phyloP scores from a whole-genome alignment of 2,888 invertebrate genomes.

The Conomelus anceps region DNA sequence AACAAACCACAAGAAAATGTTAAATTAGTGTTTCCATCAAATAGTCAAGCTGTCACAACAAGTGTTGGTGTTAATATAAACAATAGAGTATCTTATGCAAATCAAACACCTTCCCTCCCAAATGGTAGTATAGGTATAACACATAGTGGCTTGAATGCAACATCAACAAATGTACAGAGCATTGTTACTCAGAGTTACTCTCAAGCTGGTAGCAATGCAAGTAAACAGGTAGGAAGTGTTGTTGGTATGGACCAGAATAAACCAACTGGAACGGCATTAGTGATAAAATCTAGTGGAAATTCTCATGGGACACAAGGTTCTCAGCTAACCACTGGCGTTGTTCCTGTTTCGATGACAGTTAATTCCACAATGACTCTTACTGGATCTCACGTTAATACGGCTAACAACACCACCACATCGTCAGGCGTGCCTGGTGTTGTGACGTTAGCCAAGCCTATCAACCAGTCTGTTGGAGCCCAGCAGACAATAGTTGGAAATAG shows the following conservation, averaged over 20 bases:
- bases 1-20: conserved; percentile 49
- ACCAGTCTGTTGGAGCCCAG: conserved; percentile 51
- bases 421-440: conserved; percentile 52
- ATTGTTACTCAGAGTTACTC: conserved; percentile 33
- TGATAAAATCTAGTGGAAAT: conserved; percentile 40
- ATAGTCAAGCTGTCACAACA: conserved; percentile 41
- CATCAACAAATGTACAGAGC: conserved; percentile 43
- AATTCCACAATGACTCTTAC: conserved; percentile 44
- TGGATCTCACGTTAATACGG: conserved; percentile 34
- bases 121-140: conserved; percentile 63
- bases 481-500: conserved; percentile 54
- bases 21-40: conserved; percentile 51
- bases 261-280: conserved; percentile 43
- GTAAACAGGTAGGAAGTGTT: conserved; percentile 34
- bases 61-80: conserved; percentile 44
- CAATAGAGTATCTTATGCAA: conserved; percentile 56
- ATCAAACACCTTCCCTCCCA: conserved; percentile 51
- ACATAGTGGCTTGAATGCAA: conserved; percentile 43
- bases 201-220: conserved; percentile 29
- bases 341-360: conserved; percentile 58
- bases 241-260: conserved; percentile 36
- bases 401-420: conserved; percentile 39
- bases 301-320: conserved; percentile 35
- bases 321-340: conserved; percentile 46
- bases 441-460: conserved; percentile 55